A percentile compares a stretch with the other conserved stretches of the same genome.
These are phyloP conservation scores for Sebastes umbrosus DNA, from an alignment of 2,797 vertebrate species.

Conservation along the genomic window DNA sequence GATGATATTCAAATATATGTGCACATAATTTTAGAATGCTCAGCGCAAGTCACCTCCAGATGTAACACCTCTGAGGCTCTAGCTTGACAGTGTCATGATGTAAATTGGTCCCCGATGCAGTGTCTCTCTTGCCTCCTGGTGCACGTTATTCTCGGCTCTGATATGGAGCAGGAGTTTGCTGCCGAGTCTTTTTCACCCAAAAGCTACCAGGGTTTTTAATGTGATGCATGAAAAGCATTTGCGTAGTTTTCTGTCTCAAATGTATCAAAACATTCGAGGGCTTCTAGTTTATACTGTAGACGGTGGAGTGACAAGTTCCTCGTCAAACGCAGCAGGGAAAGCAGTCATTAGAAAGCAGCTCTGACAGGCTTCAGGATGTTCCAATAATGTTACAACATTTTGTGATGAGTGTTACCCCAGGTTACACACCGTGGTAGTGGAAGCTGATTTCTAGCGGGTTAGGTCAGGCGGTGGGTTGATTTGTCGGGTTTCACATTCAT, in stretches of 20 bases:
- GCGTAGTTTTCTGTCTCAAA: conserved; percentile 8
- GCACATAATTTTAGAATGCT: conserved; percentile 60
- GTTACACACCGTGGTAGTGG: neutral
- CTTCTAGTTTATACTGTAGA: conserved; percentile 18
- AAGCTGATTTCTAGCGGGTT: neutral
- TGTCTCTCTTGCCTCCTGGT: conserved; percentile 52
- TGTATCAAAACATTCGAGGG: conserved; percentile 9
- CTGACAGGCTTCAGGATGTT: conserved; percentile 45
- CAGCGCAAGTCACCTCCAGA: conserved; percentile 65
- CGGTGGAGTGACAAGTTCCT: conserved; percentile 31
- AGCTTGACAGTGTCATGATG: conserved; percentile 67
- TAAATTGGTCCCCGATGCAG: conserved; percentile 73
- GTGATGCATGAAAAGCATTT: conserved; percentile 4
- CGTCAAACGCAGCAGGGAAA: conserved; percentile 33
- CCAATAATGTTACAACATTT: conserved; percentile 37
- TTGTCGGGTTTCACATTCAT: neutral
- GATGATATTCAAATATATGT: conserved; percentile 72
- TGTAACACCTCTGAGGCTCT: conserved; percentile 70
- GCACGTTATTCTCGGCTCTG: conserved; percentile 51
- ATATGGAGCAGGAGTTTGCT: conserved; percentile 25
- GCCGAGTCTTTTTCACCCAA: conserved; percentile 21
- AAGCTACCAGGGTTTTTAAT: conserved; percentile 18
- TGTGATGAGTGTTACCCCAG: conserved; percentile 32
- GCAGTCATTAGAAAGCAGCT: conserved; percentile 51
- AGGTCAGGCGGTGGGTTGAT: conserved; percentile 12